Evolutionary conservation across 2,888 invertebrate genomes (phyloP).

Genomic region (Lathronympha strigana): DNA sequence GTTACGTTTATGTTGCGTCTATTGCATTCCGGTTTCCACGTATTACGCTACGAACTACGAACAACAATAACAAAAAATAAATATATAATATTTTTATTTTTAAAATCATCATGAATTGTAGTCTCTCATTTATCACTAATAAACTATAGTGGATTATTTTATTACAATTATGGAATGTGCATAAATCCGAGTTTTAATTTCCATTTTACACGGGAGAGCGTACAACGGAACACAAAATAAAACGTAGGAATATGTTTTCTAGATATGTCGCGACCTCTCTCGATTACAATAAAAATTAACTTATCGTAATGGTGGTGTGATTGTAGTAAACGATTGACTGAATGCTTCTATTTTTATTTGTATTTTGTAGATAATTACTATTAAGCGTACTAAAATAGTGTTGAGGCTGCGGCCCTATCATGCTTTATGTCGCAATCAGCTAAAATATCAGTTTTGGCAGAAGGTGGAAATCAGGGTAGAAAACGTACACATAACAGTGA

Average conservation of each 20-base stretch:
- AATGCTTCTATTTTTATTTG: constrained; percentile 72
- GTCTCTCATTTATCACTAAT: too few relatives aligned
- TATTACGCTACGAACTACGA: background rate
- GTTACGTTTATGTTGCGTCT: background rate
- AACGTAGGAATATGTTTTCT: constrained; percentile 26
- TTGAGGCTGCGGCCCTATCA: constrained; percentile 82
- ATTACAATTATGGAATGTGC: background rate
- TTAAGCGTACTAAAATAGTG: constrained; percentile 58
- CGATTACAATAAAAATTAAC: constrained; percentile 47
- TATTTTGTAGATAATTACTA: constrained; percentile 66
- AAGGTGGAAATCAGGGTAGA: constrained; percentile 80
- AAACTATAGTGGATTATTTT: too few relatives aligned
- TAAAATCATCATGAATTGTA: too few relatives aligned
- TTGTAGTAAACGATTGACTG: constrained; percentile 67
- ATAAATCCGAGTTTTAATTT: background rate
- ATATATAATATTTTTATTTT: too few relatives aligned
- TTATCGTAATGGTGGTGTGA: constrained; percentile 73
- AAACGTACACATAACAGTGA: constrained; percentile 79
- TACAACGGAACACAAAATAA: constrained; percentile 5
- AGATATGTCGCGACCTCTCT: constrained; percentile 49
- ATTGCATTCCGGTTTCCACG: background rate
- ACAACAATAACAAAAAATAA: background rate
- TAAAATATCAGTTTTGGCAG: constrained; percentile 84
- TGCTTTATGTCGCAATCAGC: constrained; percentile 89
- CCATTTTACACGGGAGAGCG: background rate